Conservation (phyloP, 2,113 vertebrate species). For the Excalfactoria chinensis region DNA sequence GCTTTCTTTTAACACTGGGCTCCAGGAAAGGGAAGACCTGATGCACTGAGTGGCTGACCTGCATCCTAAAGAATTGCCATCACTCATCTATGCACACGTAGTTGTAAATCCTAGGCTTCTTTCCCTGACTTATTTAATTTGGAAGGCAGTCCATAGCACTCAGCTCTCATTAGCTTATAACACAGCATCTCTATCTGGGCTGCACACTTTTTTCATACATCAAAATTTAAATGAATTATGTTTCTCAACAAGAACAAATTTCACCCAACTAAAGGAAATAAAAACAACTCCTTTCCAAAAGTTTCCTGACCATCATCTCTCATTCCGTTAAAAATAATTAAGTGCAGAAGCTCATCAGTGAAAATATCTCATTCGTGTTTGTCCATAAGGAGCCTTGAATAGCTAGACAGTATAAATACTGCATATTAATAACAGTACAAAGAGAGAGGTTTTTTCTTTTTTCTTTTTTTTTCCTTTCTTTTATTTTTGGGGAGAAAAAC, state of each 20-base stretch:
- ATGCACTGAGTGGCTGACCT: neutral
- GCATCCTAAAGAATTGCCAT: neutral
- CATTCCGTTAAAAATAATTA: conserved; percentile 32
- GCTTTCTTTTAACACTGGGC: neutral
- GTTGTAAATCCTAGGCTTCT: neutral
- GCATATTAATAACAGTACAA: conserved; percentile 44
- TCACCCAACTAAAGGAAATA: neutral
- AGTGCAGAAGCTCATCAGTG: neutral
- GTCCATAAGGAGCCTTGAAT: conserved; percentile 45
- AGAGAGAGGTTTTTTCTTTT: neutral
- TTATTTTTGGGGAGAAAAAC: conserved; percentile 47
- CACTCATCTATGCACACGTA: neutral
- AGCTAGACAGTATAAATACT: conserved; percentile 52
- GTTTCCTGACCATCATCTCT: neutral
- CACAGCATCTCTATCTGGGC: neutral
- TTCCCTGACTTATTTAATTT: neutral
- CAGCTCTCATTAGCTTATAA: neutral
- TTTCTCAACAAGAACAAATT: neutral
- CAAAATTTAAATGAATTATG: neutral
- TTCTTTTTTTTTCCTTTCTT: conserved; percentile 1
- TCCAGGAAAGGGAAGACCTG: neutral
- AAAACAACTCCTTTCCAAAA: neutral
- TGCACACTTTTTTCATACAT: neutral
- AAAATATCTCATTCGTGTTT: conserved; percentile 35
- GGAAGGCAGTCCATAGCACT: neutral